Base-by-base conservation (phyloP, 2,797 vertebrate genomes). In the Ataeniobius toweri region DNA sequence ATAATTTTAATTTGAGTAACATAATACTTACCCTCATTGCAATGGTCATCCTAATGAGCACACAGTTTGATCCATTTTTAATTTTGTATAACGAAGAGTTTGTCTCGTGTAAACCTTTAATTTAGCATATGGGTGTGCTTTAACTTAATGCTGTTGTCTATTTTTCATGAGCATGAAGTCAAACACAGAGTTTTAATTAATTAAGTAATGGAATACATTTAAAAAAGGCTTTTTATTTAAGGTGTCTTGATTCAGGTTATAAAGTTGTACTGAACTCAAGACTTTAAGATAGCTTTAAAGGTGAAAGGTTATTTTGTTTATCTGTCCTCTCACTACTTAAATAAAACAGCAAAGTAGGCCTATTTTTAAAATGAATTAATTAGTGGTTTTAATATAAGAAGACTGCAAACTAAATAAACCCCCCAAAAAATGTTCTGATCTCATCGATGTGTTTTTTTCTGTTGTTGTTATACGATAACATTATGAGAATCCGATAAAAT, bases 401-500 rank as follows among this genome's bases (percentile, higher is more conserved):
- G 9, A 10, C 22, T 5, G 24, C 6, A 58, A 58, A 58, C 24
- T 7, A 24, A 58, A 24, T 24, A 10, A 24, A 0, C 24, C 55
- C 22, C 7, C 6, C 22, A 20, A 5, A 50, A 18, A 53, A 39
- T 22, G 8, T 31, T 39, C 18, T 65, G 31, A 65, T 65, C 61
- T 39, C 18, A 36, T 10, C 9, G 9, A 68, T 41, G 65, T 14
- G 44, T 14, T 24, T 44, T n/a, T 44, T 46, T n/a, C 1, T 6
- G 1, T 44, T 46, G 3, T 50, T 63, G 44, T 9, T 26, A 72
- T 75, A 6, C 36, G 36, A 36, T 36, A 73, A n/a, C 24, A 39
- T 20, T 8, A 28, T 56, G 20, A 71, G 50, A 71, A 7, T 58
- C 31, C 26, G 13, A 77, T 71, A 14, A 78, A 76, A 73, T 39